Evolutionary conservation across 2,113 vertebrate genomes (phyloP).

Genomic region (Ceratotherium simum): DNA sequence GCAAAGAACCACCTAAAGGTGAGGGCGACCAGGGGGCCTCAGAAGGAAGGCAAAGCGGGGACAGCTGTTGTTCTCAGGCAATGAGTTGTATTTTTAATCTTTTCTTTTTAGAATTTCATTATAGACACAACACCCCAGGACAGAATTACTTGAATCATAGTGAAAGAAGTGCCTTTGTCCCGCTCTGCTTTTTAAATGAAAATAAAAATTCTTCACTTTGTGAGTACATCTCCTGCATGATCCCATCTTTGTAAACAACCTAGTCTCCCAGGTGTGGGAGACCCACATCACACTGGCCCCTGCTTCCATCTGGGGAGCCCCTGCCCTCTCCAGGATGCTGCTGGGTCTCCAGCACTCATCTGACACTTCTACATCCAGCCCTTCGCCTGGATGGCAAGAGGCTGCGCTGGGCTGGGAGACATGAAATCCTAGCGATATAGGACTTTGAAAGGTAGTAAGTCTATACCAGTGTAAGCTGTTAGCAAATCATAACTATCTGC

Average conservation of each 20-base stretch:
- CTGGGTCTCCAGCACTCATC: neutral
- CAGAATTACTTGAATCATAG: constrained; percentile 60
- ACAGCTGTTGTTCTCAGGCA: neutral
- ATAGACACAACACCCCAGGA: constrained; percentile 65
- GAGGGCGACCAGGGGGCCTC: neutral
- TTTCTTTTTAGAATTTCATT: constrained; percentile 75
- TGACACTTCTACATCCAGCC: neutral
- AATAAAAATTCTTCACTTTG: constrained; percentile 61
- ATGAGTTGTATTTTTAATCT: neutral
- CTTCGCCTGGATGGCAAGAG: neutral
- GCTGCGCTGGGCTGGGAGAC: neutral
- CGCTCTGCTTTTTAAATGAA: constrained; percentile 20
- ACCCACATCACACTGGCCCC: rapidly evolving
- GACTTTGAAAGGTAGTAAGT: neutral
- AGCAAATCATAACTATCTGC: neutral
- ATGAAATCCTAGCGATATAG: neutral
- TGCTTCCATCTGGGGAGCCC: neutral
- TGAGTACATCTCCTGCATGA: constrained; percentile 70
- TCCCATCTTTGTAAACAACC: neutral
- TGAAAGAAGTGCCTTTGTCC: constrained; percentile 54
- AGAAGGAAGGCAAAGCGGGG: neutral
- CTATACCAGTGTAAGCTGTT: neutral
- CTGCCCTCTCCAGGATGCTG: neutral
- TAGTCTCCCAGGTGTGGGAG: neutral
- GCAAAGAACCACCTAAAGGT: constrained; percentile 69